Conservation (phyloP, 2,888 invertebrate genomes). For the Troides aeacus region DNA sequence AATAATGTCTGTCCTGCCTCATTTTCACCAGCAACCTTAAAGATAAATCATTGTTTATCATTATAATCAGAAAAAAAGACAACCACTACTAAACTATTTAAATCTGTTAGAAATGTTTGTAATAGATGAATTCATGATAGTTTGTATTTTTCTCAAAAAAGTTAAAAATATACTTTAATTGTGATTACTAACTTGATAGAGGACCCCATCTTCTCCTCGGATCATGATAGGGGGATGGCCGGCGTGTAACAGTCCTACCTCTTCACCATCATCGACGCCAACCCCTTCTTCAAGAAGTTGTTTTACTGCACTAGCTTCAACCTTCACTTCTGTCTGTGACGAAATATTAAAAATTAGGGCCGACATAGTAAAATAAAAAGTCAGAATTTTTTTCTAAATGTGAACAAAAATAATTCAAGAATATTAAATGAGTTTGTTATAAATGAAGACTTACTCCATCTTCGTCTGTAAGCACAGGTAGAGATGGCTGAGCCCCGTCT, state of each 20-base stretch:
- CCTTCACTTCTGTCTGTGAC: conserved; percentile 64
- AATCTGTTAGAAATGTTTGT: no score
- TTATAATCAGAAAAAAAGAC: no score
- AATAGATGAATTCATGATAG: background rate
- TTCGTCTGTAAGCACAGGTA: conserved; percentile 72
- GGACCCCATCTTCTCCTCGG: conserved; percentile 90
- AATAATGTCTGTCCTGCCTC: conserved; percentile 88
- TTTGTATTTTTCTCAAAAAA: background rate
- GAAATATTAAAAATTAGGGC: background rate
- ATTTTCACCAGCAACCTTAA: conserved; percentile 87
- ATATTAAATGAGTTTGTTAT: background rate
- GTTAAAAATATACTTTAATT: background rate
- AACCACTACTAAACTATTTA: no score
- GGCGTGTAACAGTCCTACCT: conserved; percentile 59
- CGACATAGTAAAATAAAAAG: background rate
- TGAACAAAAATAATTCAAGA: background rate
- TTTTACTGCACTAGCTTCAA: conserved; percentile 81
- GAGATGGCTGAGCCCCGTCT: conserved; percentile 68
- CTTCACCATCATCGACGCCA: conserved; percentile 66
- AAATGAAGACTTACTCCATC: conserved; percentile 62
- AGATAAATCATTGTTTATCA: background rate
- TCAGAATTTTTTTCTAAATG: background rate
- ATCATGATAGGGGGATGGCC: conserved; percentile 86
- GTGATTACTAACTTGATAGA: conserved; percentile 81
- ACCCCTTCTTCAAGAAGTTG: conserved; percentile 71